Base-by-base conservation (phyloP, 1,140 invertebrate genomes). In the Cydia amplana region DNA sequence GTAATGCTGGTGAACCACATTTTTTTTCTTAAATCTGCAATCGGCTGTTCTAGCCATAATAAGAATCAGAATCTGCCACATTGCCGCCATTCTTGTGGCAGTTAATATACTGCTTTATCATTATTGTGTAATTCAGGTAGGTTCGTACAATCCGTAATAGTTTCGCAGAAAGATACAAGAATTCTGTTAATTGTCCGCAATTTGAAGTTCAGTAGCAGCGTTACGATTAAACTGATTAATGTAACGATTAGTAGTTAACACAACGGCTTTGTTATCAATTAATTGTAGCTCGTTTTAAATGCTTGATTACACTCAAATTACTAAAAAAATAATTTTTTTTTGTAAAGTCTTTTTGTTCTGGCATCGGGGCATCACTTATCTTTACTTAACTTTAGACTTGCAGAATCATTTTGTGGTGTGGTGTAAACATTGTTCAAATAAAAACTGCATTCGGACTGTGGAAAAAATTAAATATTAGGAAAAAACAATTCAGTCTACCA, bases 121-220 rank as follows among this genome's bases (percentile, higher is more conserved):
- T n/a, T 5, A 2, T 12, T 12, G 18, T 60, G 20, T 60, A 4
- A 20, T 12, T 23, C 20, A 7, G 51, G 55, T 60, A 60, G 7
- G 55, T 60, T 18, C 55, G 16, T 23, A 60, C 18, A 60, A 12
- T 60, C 16, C 7, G n/a, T 60, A 60, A 60, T 60, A 23, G 55
- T 23, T 60, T 60, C 55, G 18, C 55, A 60, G 55, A 60, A 60
- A 55, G 20, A 60, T 60, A 55, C 55, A 23, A 23, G 55, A 23
- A 60, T 60, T 60, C 55, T 9, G 55, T 60, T 60, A 60, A 60
- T 60, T 60, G 55, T 60, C 2, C 4, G 55, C 20, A 60, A 60
- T 60, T 60, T 60, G 9, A 60, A 60, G 55, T 60, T 60, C 55
- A 60, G 55, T 23, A 60, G 20, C 55, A 60, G 55, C n/a, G 18